phyloP scores from a whole-genome alignment of 1,140 invertebrate genomes.

The Brachionus sp. region DNA sequence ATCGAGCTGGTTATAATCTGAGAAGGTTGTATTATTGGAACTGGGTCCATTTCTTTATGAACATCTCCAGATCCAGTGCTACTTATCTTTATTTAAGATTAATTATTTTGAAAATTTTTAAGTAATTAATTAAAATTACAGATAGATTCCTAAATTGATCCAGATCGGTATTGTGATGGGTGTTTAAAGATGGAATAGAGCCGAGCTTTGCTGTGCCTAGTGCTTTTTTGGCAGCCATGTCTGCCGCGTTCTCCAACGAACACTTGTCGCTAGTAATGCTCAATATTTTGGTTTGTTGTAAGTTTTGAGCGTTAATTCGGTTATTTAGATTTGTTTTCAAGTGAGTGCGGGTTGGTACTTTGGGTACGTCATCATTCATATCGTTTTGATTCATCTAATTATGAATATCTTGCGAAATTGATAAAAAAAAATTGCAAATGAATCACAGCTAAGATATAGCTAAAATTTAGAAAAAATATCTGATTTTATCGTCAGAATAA shows the following conservation, averaged over 20 bases:
- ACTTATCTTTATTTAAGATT: not conserved
- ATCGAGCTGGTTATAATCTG: not conserved
- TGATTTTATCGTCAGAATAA: slow-evolving; percentile 3
- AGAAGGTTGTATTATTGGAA: not conserved
- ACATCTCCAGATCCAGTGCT: not conserved
- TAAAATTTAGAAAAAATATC: not conserved
- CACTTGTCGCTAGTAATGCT: not conserved
- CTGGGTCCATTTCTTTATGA: not conserved
- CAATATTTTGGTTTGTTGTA: slow-evolving; percentile 1
- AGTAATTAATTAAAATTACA: not conserved
- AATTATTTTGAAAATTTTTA: not conserved
- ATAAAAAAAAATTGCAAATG: not conserved
- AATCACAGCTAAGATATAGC: not conserved
- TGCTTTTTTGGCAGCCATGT: not conserved
- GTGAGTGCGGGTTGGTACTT: not conserved
- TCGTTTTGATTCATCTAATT: not conserved
- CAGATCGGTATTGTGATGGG: not conserved
- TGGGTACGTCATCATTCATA: not conserved
- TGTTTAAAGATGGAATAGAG: slow-evolving; percentile 21
- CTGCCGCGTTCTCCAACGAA: not conserved
- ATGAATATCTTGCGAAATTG: not conserved
- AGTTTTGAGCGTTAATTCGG: slow-evolving; percentile 1
- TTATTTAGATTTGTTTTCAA: slow-evolving; percentile 27
- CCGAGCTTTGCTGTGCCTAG: not conserved
- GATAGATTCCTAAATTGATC: slow-evolving; percentile 33